These are phyloP conservation scores for Anabacerthia variegaticeps DNA, from an alignment of 2,797 vertebrate genomes.

Conservation along the genomic window DNA sequence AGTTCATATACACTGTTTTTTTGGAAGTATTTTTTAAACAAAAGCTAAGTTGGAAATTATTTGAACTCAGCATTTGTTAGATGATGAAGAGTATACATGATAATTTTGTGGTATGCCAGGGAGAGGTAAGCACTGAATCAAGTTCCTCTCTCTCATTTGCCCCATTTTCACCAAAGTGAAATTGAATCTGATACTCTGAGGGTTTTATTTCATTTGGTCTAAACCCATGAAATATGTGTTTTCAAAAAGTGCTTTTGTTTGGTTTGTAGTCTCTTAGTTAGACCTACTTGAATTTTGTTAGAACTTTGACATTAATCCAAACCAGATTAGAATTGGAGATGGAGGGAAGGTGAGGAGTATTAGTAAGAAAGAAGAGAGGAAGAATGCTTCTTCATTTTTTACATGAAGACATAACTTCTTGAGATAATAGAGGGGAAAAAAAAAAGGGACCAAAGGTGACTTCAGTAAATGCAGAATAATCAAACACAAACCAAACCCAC, in stretches of 20 bases:
- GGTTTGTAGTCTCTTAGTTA: not conserved
- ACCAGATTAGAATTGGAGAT: not conserved
- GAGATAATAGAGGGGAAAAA: not conserved
- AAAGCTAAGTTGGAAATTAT: not conserved
- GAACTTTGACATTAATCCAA: not conserved
- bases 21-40: not conserved
- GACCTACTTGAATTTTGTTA: not conserved
- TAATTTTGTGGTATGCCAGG: not conserved
- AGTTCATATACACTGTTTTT: not conserved
- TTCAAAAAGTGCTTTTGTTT: not conserved
- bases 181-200: not conserved
- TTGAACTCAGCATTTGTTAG: not conserved
- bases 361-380: not conserved
- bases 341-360: not conserved
- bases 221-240: not conserved
- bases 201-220: not conserved
- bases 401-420: not conserved
- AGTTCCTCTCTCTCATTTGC: not conserved
- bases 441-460: not conserved
- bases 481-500: not conserved
- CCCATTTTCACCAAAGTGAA: not conserved
- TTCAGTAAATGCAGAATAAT: not conserved
- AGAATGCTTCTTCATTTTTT: not conserved
- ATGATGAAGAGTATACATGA: not conserved
- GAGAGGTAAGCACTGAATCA: not conserved